Conservation (phyloP, 2,797 vertebrate species). For the Columba guinea region DNA sequence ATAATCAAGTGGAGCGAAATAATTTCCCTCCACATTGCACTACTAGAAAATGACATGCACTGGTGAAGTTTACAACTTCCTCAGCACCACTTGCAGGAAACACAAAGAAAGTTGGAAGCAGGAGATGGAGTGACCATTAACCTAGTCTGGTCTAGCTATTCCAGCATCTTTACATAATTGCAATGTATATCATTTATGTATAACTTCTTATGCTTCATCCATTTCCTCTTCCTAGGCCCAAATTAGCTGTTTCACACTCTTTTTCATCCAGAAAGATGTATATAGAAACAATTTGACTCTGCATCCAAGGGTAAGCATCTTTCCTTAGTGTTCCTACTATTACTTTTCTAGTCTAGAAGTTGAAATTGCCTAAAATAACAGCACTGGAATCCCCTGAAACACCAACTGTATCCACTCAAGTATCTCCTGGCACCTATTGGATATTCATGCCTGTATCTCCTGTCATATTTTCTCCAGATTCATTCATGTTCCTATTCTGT, state of each 20-base stretch:
- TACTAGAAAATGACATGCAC: not conserved
- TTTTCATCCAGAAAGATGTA: not conserved
- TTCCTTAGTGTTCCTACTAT: not conserved
- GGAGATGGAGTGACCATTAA: not conserved
- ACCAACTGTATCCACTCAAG: not conserved
- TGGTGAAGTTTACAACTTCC: not conserved
- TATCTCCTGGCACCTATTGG: not conserved
- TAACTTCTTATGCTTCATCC: not conserved
- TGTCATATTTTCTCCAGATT: not conserved
- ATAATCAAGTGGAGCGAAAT: not conserved
- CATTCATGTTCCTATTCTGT: not conserved
- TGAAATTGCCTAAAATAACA: not conserved
- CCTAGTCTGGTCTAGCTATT: not conserved
- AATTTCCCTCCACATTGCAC: not conserved
- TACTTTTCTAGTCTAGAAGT: not conserved
- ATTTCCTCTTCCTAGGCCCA: not conserved
- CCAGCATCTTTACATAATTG: not conserved
- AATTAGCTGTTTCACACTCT: not conserved
- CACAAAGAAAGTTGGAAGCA: not conserved
- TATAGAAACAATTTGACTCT: not conserved
- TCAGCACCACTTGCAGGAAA: not conserved
- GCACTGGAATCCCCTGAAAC: not conserved
- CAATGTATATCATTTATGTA: not conserved
- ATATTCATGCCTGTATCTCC: not conserved
- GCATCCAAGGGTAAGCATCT: not conserved